Evolutionary conservation across 1,140 invertebrate species (phyloP), one percentile per base, ranked within the genome.

Genomic region (Campoletis sonorensis): DNA sequence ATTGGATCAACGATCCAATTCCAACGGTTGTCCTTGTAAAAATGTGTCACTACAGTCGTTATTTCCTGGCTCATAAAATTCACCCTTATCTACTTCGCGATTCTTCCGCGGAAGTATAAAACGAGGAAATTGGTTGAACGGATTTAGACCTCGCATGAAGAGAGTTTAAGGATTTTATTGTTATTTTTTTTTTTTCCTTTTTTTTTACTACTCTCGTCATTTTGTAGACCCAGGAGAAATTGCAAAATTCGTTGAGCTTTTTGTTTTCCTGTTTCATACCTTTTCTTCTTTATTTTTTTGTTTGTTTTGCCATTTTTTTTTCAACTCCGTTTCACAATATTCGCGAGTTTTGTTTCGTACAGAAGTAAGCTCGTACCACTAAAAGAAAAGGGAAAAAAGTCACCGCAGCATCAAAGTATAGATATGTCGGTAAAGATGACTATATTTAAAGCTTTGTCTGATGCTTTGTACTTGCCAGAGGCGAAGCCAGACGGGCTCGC

Each of bases 51-150:
- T 23, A 26, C 23, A 27, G 26, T 68, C 77, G 51, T 67, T 71
- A 86, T 85, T 85, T 86, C 81, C 73, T 18, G 76, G 78, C n/a
- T 64, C 84, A 86, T 86, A 80, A 84, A 82, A 86, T 86, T 84
- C 81, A 79, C 73, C 15, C 26, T 23, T 4, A 27, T 27, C 21
- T 27, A 26, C 64, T 16, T 27, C 64, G 64, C 23, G 26, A 68
- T 68, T 30, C 26, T 15, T 26, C 23, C 23, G 27, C 27, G 64
- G 26, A 27, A 68, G 23, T 27, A 27, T 27, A 45, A 45, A 45
- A 45, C 64, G 64, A 11, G 26, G 15, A 68, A 68, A 23, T 26
- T 68, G 26, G 1, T 68, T 16, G 26, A 68, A 68, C 15, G 64
- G 27, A 27, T 68, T 68, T 68, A 68, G 26, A 16, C 26, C 64